Base-by-base conservation (phyloP, 1,140 invertebrate genomes). In the Drosophila azteca region DNA sequence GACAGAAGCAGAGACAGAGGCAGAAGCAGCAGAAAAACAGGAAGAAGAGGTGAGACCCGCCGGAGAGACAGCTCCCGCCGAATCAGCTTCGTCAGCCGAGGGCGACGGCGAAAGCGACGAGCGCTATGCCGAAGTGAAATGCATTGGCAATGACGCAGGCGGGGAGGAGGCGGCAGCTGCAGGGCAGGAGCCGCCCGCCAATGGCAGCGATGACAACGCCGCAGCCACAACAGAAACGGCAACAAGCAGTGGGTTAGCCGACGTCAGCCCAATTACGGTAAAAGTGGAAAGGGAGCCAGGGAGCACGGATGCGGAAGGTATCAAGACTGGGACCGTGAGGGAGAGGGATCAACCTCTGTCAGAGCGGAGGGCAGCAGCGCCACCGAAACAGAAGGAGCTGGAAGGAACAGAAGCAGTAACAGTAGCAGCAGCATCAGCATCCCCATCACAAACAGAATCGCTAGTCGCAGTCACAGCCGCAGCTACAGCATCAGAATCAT, bases 311-410 rank as follows among this genome's bases (percentile, higher is more conserved):
- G 54, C 22, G 13, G 75, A 73, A 59, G 17, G 58, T 69, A 88
- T 87, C 50, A 87, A 88, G 76, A 88, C 83, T 88, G 83, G 88
- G 61, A 52, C 35, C 20, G 54, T 58, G 39, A 51, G 45, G 48
- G 58, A 61, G 59, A 61, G 41, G n/a, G 59, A 76, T 39, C 11
- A 13, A 46, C 50, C 58, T 57, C 26, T 66, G 57, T 46, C 39
- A 55, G 15, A 13, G 60, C 50, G 24, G 44, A 13, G 35, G 2
- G 22, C 39, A 26, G 15, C 5, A 45, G 20, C 45, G 43, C 20
- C 8, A 43, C 35, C 35, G 20, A 49, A 53, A 31, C 22, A 44
- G 9, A 20, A 15, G 24, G 22, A 49, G 15, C 29, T 6, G n/a
- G 22, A 29, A 46, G 39, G 13, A 9, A 17, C 48, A 49, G 45